phyloP scores from a whole-genome alignment of 2,888 invertebrate species.

The Pandemis cinnamomeana region DNA sequence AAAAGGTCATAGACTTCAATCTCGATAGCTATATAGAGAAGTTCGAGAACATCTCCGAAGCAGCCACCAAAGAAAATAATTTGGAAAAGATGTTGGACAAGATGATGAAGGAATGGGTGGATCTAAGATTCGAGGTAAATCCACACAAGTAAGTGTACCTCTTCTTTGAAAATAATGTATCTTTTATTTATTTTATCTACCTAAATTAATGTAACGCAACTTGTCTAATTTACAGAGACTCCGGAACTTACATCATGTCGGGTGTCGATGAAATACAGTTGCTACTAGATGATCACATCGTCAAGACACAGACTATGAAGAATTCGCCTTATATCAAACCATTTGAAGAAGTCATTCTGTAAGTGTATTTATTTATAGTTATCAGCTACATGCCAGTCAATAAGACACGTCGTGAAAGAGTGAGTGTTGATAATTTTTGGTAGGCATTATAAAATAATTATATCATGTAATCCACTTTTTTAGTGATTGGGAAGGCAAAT shows the following conservation, averaged over 20 bases:
- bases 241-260: conserved; percentile 95
- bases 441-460: neutral
- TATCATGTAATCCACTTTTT: conserved; percentile 44
- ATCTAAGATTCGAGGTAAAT: conserved; percentile 89
- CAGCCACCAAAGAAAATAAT: conserved; percentile 97
- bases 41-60: conserved; percentile 96
- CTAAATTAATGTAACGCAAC: neutral
- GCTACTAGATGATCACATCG: conserved; percentile 96
- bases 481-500: conserved; percentile 95
- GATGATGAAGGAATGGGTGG: conserved; percentile 97
- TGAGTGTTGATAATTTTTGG: neutral
- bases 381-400: neutral
- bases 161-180: neutral
- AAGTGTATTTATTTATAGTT: conserved; percentile 56
- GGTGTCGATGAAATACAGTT: conserved; percentile 97
- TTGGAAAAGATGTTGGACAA: conserved; percentile 94
- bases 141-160: conserved; percentile 85
- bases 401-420: neutral
- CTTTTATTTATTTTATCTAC: neutral
- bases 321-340: conserved; percentile 98
- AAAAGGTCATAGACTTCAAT: conserved; percentile 94
- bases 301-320: conserved; percentile 99
- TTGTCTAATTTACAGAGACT: conserved; percentile 84
- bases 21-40: conserved; percentile 94
- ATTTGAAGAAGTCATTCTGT: conserved; percentile 93